Conservation (phyloP, 2,888 invertebrate species). For the Phasia obesa region DNA sequence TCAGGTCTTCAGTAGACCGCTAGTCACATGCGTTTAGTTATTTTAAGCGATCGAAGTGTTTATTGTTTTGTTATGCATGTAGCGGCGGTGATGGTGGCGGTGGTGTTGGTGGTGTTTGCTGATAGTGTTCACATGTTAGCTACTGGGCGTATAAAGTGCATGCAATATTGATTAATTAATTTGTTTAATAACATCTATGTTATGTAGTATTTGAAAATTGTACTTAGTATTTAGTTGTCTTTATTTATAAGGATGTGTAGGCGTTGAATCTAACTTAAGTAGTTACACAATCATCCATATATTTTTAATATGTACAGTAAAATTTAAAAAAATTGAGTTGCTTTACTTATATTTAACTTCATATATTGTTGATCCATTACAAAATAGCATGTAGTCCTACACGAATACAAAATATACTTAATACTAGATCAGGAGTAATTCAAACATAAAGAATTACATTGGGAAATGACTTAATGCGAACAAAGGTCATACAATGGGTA, state of each 20-base stretch:
- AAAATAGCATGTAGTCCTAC: no score
- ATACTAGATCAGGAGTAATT: no score
- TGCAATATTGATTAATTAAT: slow-evolving; percentile 69
- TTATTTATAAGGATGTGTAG: background rate
- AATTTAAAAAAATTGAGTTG: no score
- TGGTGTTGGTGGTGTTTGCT: slow-evolving; percentile 72
- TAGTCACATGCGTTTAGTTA: slow-evolving; percentile 59
- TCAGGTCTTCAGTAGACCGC: slow-evolving; percentile 55
- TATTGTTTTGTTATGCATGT: slow-evolving; percentile 27
- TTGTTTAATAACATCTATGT: slow-evolving; percentile 59
- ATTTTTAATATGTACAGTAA: no score
- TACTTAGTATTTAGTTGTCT: background rate
- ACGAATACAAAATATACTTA: no score
- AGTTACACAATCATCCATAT: no score
- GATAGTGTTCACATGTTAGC: slow-evolving; percentile 73
- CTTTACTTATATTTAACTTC: no score
- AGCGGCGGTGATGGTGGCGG: slow-evolving; percentile 61
- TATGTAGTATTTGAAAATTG: slow-evolving; percentile 25
- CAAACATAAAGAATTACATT: no score
- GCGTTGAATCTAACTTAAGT: background rate
- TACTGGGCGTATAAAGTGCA: slow-evolving; percentile 64
- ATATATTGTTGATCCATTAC: no score
- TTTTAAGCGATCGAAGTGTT: slow-evolving; percentile 38
- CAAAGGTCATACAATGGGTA: no score
- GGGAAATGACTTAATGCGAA: no score